phyloP scores from a whole-genome alignment of 2,888 invertebrate genomes.

The Drosophila villosipedis region DNA sequence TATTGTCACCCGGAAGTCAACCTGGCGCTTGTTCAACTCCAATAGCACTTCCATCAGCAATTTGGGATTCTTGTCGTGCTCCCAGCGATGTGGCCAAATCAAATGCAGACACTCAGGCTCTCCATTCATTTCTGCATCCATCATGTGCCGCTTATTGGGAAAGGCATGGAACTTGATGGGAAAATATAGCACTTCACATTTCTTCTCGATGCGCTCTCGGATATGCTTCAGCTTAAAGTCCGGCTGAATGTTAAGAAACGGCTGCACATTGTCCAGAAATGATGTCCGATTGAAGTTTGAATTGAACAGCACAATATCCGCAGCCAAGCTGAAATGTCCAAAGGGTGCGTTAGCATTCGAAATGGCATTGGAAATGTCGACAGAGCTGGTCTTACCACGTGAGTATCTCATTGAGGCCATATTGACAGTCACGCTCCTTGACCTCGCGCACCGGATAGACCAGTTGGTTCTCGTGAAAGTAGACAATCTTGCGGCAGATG shows the following conservation, averaged over 20 bases:
- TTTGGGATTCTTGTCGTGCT: conserved; percentile 91
- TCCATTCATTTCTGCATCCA: conserved; percentile 44
- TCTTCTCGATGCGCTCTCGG: conserved; percentile 86
- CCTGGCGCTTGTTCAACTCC: conserved; percentile 86
- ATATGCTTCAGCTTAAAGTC: conserved; percentile 88
- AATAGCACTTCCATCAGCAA: conserved; percentile 87
- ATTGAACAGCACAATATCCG: conserved; percentile 90
- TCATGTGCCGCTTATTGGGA: conserved; percentile 81
- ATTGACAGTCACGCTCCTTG: conserved; percentile 90
- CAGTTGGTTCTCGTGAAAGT: conserved; percentile 92
- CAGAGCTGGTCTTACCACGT: conserved; percentile 86
- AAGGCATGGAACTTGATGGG: conserved; percentile 86
- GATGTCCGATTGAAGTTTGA: conserved; percentile 89
- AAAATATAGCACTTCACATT: conserved; percentile 88
- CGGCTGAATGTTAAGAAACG: conserved; percentile 88
- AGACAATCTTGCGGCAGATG: conserved; percentile 88
- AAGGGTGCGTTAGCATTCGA: background rate
- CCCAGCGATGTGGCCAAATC: conserved; percentile 92
- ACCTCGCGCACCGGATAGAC: conserved; percentile 89
- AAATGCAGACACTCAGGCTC: conserved; percentile 86
- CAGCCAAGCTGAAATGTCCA: conserved; percentile 87
- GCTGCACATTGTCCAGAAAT: conserved; percentile 88
- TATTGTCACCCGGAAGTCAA: conserved; percentile 87
- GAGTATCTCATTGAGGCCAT: conserved; percentile 90
- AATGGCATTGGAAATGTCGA: background rate